Percentiles rank a stretch among this genome's conserved stretches.
Evolutionary conservation across 2,797 vertebrate genomes (phyloP).

Genomic region (Phoebastria nigripes): DNA sequence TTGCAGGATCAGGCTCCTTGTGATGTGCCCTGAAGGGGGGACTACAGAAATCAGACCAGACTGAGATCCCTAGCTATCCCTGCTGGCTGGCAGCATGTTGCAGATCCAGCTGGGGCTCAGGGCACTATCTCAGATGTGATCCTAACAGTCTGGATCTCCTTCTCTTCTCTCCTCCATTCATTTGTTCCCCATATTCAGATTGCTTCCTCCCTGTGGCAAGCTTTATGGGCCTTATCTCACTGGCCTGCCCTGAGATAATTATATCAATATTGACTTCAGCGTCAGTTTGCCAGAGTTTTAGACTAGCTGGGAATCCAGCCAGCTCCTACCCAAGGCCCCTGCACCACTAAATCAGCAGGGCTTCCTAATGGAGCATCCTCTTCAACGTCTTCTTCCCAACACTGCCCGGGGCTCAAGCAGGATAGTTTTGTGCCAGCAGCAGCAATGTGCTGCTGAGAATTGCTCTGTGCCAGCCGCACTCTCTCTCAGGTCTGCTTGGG

Average conservation of each 20-base stretch:
- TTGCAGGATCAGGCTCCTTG: background rate
- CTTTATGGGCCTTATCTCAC: background rate
- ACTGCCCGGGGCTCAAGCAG: background rate
- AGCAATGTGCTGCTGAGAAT: background rate
- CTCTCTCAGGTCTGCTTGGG: background rate
- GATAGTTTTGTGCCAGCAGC: background rate
- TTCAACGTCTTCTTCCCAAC: background rate
- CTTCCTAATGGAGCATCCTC: background rate
- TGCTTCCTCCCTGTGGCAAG: background rate
- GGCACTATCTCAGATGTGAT: background rate
- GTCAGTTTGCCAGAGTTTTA: background rate
- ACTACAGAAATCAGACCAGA: background rate
- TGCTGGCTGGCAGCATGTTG: background rate
- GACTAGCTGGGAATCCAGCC: conserved; percentile 13
- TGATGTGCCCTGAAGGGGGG: background rate
- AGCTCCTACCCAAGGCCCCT: background rate
- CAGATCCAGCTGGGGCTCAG: background rate
- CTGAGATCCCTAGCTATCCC: background rate
- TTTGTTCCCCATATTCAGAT: background rate
- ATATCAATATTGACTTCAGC: background rate
- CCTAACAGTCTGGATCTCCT: background rate
- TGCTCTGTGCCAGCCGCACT: background rate
- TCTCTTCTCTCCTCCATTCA: background rate
- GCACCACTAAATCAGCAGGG: background rate
- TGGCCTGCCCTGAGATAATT: background rate